A percentile compares a stretch with the other conserved stretches of the same genome.
These are phyloP conservation scores for Petromus typicus DNA, from an alignment of 2,113 vertebrate genomes.

Conservation along the genomic window DNA sequence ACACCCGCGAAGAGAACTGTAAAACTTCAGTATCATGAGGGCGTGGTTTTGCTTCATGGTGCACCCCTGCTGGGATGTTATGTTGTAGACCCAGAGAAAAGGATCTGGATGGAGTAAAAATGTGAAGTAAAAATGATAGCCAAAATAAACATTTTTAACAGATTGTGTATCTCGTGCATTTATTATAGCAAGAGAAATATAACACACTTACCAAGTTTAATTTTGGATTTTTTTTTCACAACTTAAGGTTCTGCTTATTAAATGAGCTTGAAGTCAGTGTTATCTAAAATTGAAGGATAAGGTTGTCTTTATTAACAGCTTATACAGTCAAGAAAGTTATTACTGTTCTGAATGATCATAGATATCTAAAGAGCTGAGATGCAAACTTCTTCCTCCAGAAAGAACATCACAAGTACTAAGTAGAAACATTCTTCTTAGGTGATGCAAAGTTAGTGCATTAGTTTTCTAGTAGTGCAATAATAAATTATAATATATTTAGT, in stretches of 20 bases:
- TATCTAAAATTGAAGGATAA: neutral
- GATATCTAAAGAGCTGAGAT: neutral
- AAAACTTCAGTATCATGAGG: accelerated
- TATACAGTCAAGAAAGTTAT: neutral
- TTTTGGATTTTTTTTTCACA: neutral
- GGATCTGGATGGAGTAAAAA: no score
- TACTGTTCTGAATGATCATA: neutral
- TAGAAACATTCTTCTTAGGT: neutral
- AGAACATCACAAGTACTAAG: neutral
- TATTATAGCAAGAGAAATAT: neutral
- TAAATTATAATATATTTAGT: neutral
- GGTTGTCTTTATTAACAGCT: neutral
- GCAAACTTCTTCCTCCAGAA: neutral
- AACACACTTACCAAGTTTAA: neutral
- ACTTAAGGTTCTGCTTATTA: neutral
- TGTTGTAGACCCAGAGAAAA: neutral
- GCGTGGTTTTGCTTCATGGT: accelerated
- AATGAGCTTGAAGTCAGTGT: neutral
- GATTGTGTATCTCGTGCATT: neutral
- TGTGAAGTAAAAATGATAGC: neutral
- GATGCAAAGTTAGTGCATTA: neutral
- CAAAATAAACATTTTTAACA: neutral
- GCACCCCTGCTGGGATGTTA: no score
- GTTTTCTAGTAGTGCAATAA: neutral
- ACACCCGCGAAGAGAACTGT: neutral